Conservation (phyloP, 1,140 invertebrate genomes). For the Ctenoplectra terminalis region DNA sequence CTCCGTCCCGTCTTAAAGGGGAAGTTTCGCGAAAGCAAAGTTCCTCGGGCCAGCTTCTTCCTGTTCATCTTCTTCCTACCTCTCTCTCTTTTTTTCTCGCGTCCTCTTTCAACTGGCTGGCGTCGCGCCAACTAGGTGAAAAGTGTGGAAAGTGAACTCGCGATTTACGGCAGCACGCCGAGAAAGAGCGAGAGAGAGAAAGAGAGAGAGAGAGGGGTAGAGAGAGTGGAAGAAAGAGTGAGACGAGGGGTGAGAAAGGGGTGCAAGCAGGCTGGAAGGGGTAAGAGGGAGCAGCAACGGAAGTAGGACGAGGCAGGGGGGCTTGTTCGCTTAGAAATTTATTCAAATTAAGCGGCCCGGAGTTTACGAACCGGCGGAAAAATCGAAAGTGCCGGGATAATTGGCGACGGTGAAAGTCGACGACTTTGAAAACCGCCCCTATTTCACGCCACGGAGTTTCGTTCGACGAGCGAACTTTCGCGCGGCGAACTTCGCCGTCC, state of each 20-base stretch:
- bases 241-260: conserved; percentile 6
- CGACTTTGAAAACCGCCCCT: conserved; percentile 67
- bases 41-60: conserved; percentile 68
- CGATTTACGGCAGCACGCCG: conserved; percentile 74
- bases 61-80: conserved; percentile 40
- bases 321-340: conserved; percentile 75
- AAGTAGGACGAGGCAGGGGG: conserved; percentile 36
- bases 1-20: conserved; percentile 78
- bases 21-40: conserved; percentile 80
- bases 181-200: background rate
- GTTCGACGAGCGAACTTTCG: conserved; percentile 65
- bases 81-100: conserved; percentile 44
- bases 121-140: conserved; percentile 82
- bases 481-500: conserved; percentile 46
- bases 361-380: conserved; percentile 65
- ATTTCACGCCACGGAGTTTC: conserved; percentile 62
- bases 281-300: conserved; percentile 6
- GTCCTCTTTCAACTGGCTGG: conserved; percentile 69
- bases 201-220: background rate
- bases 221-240: background rate
- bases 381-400: conserved; percentile 73
- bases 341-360: conserved; percentile 76
- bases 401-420: conserved; percentile 73
- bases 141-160: conserved; percentile 81
- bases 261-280: background rate